These are phyloP conservation scores for Pomacea maculata DNA, from an alignment of 1,140 invertebrate genomes.

Conservation along the genomic window DNA sequence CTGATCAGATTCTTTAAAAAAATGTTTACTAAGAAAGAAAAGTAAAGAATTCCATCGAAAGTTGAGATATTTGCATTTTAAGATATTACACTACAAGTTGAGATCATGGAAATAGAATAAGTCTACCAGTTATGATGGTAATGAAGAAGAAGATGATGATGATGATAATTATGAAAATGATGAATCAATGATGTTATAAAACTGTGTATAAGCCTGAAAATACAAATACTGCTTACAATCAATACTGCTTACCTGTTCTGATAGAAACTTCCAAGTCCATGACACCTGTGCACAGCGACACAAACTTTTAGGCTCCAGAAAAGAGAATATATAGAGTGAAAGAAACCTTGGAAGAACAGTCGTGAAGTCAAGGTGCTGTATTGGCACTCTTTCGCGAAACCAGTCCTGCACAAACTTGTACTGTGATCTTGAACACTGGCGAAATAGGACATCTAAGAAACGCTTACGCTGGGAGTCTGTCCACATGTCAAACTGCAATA, in stretches of 20 bases:
- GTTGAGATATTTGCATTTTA: no score
- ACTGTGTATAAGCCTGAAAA: no score
- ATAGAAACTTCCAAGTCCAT: constrained; percentile 63
- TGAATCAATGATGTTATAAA: no score
- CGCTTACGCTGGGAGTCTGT: constrained; percentile 58
- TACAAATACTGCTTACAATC: no score
- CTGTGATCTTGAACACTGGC: constrained; percentile 54
- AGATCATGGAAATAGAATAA: no score
- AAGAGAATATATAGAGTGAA: constrained; percentile 64
- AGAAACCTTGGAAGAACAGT: constrained; percentile 59
- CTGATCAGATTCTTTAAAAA: no score
- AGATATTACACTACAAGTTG: no score
- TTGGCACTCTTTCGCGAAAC: constrained; percentile 52
- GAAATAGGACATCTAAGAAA: constrained; percentile 58
- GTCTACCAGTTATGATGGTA: no score
- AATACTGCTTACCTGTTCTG: constrained; percentile 47
- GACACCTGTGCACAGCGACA: constrained; percentile 61
- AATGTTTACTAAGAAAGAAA: no score
- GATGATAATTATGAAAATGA: no score
- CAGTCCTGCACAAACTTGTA: constrained; percentile 57
- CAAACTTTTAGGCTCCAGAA: constrained; percentile 63
- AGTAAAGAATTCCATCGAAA: no score
- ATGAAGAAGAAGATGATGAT: no score
- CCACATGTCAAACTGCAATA: constrained; percentile 63
- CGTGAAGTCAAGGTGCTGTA: constrained; percentile 62